These are phyloP conservation scores for Semnornis frantzii DNA, from an alignment of 2,113 vertebrate genomes.

Conservation along the genomic window DNA sequence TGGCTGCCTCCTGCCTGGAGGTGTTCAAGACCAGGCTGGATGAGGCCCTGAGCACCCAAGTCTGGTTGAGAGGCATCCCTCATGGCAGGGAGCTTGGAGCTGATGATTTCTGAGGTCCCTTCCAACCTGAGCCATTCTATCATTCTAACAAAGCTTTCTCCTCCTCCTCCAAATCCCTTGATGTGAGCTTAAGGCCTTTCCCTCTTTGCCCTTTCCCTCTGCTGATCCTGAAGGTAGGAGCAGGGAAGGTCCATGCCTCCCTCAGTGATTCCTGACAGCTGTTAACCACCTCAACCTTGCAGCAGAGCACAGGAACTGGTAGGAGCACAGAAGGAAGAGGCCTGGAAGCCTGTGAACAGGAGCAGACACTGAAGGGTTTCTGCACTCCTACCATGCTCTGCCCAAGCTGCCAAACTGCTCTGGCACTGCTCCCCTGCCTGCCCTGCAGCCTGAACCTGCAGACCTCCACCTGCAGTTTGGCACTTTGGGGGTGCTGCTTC, in stretches of 20 bases:
- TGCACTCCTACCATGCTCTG: fast-evolving
- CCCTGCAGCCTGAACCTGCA: background rate
- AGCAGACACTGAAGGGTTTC: fast-evolving
- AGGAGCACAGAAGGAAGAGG: fast-evolving
- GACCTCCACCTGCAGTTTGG: background rate
- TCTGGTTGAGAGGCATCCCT: too few relatives aligned
- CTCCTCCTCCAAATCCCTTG: background rate
- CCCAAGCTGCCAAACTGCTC: background rate
- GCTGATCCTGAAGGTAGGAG: background rate
- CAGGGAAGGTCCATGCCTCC: background rate
- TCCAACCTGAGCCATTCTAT: too few relatives aligned
- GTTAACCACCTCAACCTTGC: background rate
- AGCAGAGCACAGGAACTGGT: fast-evolving
- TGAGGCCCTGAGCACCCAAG: too few relatives aligned
- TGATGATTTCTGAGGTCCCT: too few relatives aligned
- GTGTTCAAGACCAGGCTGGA: too few relatives aligned
- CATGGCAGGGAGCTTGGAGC: too few relatives aligned
- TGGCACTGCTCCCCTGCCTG: background rate
- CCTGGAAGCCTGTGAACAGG: fast-evolving
- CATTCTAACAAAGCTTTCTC: too few relatives aligned
- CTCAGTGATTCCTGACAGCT: background rate
- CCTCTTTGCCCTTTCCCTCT: background rate
- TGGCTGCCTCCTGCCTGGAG: too few relatives aligned
- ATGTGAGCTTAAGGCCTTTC: fast-evolving
- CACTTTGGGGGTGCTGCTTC: background rate